Evolutionary conservation across 2,797 vertebrate genomes (phyloP).

Genomic region (Brachyalestes nurse): DNA sequence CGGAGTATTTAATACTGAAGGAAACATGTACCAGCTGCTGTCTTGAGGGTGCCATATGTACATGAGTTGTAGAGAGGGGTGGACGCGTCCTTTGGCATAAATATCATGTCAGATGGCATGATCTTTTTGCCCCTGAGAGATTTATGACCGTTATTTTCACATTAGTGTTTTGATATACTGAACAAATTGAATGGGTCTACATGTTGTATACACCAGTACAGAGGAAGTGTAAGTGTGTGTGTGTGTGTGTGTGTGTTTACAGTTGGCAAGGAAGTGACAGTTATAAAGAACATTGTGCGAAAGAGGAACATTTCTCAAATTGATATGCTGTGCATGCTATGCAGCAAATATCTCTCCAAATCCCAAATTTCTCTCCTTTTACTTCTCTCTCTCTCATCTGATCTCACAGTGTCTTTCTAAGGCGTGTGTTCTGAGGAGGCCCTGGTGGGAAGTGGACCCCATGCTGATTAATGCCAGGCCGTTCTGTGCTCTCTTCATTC

Average conservation of each 20-base stretch:
- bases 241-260: slow-evolving; percentile 9
- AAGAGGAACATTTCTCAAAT: neutral
- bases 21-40: slow-evolving; percentile 45
- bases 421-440: slow-evolving; percentile 62
- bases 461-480: slow-evolving; percentile 86
- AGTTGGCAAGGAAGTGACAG: slow-evolving; percentile 38
- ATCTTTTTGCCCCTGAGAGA: slow-evolving; percentile 5
- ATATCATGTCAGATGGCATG: neutral
- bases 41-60: slow-evolving; percentile 34
- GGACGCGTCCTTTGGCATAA: neutral
- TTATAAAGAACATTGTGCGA: slow-evolving; percentile 6
- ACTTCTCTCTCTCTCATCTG: slow-evolving; percentile 62
- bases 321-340: neutral
- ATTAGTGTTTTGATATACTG: neutral
- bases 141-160: slow-evolving; percentile 4
- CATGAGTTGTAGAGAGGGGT: slow-evolving; percentile 12
- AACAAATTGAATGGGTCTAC: neutral
- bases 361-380: slow-evolving; percentile 1
- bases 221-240: slow-evolving; percentile 22
- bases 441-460: slow-evolving; percentile 73
- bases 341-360: neutral
- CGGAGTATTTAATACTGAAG: slow-evolving; percentile 40
- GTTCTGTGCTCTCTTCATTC: slow-evolving; percentile 81
- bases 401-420: slow-evolving; percentile 67
- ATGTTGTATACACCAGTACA: neutral